Evolutionary conservation across 2,888 invertebrate species (phyloP), one percentile per base, ranked within the genome.

Genomic region (Lydus trimaculatus): DNA sequence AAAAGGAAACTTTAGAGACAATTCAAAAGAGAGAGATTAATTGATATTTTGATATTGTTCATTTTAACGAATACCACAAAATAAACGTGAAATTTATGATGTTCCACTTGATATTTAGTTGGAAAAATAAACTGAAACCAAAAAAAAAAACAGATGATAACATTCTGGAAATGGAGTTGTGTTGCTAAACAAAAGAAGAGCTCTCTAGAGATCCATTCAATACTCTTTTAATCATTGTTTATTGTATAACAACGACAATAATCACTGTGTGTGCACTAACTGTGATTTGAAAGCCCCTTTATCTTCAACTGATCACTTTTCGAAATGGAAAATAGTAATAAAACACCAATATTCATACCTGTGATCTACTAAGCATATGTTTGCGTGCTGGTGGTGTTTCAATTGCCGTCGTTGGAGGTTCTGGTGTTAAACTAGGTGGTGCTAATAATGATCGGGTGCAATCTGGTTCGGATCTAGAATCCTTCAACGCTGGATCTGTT

Each of bases 351-450:
- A 36, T 39, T 61, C 82, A 81, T 78, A 89, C 90, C 87, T 90
- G 89, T 48, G 89, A 89, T 76, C 89, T 85, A 67, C 88, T 88
- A 71, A 90, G 85, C 81, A 89, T 88, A 77, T 88, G 90, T 82
- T 89, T 84, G 67, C 78, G 84, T 72, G 75, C 75, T 71, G 82
- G 73, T 78, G 82, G 76, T 76, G 82, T 76, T 67, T 75, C 76
- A 75, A 87, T 84, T 80, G 88, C 86, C 31, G 76, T 73, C 25
- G 74, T 73, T 20, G 72, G 39, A 6, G 78, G 87, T 85, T 74
- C 86, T 80, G 72, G 76, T 78, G 62, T 79, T 71, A 65, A 72
- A 52, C 80, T 75, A 56, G 85, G 81, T 67, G 86, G 86, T 65
- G 84, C 79, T 25, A 81, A 74, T 11, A 83, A 73, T 4, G 83